These are phyloP conservation scores for Drosophila sucinea DNA, from an alignment of 1,140 invertebrate species.

Conservation along the genomic window DNA sequence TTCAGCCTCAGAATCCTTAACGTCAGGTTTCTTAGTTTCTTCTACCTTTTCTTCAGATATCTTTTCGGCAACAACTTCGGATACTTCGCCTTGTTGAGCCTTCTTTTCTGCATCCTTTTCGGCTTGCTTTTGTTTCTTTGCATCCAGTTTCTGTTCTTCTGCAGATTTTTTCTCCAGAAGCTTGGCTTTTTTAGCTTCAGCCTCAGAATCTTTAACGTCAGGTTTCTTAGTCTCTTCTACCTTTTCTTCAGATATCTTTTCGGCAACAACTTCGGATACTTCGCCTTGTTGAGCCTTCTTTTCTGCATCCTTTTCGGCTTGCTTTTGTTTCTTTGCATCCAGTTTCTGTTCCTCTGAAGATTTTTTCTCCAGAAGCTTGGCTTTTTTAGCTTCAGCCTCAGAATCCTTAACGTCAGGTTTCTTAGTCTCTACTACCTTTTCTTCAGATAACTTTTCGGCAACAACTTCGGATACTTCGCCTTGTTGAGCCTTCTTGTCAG, in stretches of 20 bases:
- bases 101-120: conserved; percentile 7
- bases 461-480: conserved; percentile 38
- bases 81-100: conserved; percentile 10
- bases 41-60: conserved; percentile 15
- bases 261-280: conserved; percentile 24
- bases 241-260: conserved; percentile 31
- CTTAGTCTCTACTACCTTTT: conserved; percentile 29
- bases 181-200: conserved; percentile 47
- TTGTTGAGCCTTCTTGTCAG: conserved; percentile 24
- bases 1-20: conserved; percentile 22
- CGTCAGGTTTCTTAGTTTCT: background rate
- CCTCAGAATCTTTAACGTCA: conserved; percentile 8
- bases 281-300: conserved; percentile 31
- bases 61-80: conserved; percentile 18
- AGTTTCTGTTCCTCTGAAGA: conserved; percentile 32
- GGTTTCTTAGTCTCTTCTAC: conserved; percentile 7
- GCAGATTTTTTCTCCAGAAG: conserved; percentile 34
- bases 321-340: conserved; percentile 30
- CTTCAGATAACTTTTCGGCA: conserved; percentile 19
- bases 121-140: conserved; percentile 28
- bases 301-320: conserved; percentile 17
- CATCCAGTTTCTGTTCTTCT: conserved; percentile 28
- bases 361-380: conserved; percentile 39
- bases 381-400: background rate
- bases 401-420: conserved; percentile 12